phyloP scores from a whole-genome alignment of 2,797 vertebrate genomes.

The Muscicapa comitata region DNA sequence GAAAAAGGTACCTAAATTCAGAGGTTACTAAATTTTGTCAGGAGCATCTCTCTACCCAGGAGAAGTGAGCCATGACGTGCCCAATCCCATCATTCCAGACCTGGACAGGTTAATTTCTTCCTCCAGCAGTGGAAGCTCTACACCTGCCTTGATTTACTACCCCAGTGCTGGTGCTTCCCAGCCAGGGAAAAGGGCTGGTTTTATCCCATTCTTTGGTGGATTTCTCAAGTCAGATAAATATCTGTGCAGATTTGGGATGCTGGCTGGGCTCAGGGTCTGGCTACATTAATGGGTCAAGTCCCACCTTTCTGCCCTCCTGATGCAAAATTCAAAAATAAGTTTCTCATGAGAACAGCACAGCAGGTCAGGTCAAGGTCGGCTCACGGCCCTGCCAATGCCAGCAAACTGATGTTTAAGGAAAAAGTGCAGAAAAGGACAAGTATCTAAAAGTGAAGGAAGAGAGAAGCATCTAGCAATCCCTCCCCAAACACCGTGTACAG shows the following conservation, averaged over 20 bases:
- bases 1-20: neutral
- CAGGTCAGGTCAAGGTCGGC: neutral
- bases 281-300: neutral
- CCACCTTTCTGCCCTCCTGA: neutral
- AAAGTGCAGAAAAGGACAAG: neutral
- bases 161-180: neutral
- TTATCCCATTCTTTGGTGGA: neutral
- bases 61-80: neutral
- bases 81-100: neutral
- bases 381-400: neutral
- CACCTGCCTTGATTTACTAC: neutral
- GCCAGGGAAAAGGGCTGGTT: neutral
- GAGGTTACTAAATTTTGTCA: conserved; percentile 10
- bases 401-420: neutral
- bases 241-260: accelerated
- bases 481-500: neutral
- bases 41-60: neutral
- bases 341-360: neutral
- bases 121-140: neutral
- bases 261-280: neutral
- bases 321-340: neutral
- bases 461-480: neutral
- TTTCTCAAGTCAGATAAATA: neutral
- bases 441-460: neutral
- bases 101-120: neutral